Base-by-base conservation (phyloP, 1,140 invertebrate genomes). In the Calephelis virginiensis region DNA sequence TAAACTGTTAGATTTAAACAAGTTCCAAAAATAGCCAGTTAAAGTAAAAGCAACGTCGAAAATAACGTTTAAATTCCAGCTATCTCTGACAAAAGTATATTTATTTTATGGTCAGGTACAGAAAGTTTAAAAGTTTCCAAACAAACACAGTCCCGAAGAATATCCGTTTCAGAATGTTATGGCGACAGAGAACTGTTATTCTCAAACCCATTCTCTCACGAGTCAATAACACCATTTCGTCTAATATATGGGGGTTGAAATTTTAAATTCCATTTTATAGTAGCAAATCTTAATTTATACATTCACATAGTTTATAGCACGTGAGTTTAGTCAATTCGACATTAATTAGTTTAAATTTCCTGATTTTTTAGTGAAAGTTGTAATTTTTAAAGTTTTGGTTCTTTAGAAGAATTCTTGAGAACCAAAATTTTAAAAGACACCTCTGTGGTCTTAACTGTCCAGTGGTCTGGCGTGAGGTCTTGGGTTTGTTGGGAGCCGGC, bases 201-300 rank as follows among this genome's bases (percentile, higher is more conserved):
- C 78, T 60, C 53, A 73, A 84, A 79, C 69, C 81, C 77, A 78
- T 78, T 74, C 67, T 65, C 46, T 73, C 74, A 59, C 74, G 73
- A 86, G 82, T 89, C 86, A 85, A 89, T 85, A 85, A 80, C 83
- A 87, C 81, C 80, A 82, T 89, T 82, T 73, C 70, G 63, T 48
- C 56, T 72, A 77, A 89, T 85, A 83, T 86, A 88, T 85, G 82
- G 74, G 75, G 53, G 75, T 75, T 72, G 74, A 76, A 71, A 74
- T 74, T 78, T 81, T 80, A 80, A 79, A 76, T 76, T 80, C 73
- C 69, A 75, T 76, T 78, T 78, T 76, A 73, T 70, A 71, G 69
- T 73, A 70, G 75, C 70, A 62, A 72, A 73, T 68, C 50, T 69
- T 67, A 80, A 80, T 80, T 80, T 80, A 80, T 80, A 68, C 75